These are phyloP conservation scores for Cossypha polioptera DNA, from an alignment of 2,797 vertebrate genomes.

Conservation along the genomic window DNA sequence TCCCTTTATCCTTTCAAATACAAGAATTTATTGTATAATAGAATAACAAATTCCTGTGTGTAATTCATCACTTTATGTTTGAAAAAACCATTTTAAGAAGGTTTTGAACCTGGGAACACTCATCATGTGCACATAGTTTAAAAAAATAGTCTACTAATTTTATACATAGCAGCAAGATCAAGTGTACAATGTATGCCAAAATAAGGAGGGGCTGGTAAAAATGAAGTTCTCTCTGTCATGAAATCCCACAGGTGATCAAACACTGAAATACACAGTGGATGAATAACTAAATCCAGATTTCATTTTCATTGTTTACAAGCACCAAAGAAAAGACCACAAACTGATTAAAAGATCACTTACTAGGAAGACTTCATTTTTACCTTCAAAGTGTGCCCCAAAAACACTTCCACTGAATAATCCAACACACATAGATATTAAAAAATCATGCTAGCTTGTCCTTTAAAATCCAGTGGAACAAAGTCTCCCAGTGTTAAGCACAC, in stretches of 20 bases:
- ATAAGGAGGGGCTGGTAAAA: slow-evolving; percentile 17
- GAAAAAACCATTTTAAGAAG: background rate
- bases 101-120: background rate
- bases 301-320: slow-evolving; percentile 4
- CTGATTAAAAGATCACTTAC: background rate
- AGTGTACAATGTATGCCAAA: background rate
- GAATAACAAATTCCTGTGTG: background rate
- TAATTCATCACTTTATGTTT: background rate
- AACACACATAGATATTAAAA: background rate
- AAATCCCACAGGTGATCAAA: slow-evolving; percentile 40
- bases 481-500: background rate
- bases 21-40: background rate
- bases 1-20: background rate
- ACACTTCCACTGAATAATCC: background rate
- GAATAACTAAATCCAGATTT: slow-evolving; percentile 65
- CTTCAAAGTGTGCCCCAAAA: background rate
- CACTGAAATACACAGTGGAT: slow-evolving; percentile 24
- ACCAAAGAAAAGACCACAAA: background rate
- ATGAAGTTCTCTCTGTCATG: slow-evolving; percentile 19
- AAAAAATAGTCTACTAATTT: background rate
- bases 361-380: background rate
- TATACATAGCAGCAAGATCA: background rate
- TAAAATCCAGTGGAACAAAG: slow-evolving; percentile 2
- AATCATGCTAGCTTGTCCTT: slow-evolving; percentile 2
- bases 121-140: background rate